These are phyloP conservation scores for Planiliza haematocheilus DNA, from an alignment of 2,113 vertebrate species.

Conservation along the genomic window DNA sequence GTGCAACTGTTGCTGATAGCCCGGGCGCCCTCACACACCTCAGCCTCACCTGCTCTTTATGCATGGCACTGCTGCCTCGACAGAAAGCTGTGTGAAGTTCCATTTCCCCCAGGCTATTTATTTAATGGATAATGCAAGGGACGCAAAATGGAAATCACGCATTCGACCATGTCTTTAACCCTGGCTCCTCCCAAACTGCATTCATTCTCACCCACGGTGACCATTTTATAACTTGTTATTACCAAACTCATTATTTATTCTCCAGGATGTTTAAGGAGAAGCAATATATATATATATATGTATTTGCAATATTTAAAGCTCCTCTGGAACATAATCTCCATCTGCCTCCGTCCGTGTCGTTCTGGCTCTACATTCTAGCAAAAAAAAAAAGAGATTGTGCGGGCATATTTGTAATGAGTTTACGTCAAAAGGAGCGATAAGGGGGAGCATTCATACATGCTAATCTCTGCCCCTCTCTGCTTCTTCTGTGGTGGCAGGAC, in stretches of 20 bases:
- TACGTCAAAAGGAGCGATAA: slow-evolving; percentile 65
- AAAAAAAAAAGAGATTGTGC: slow-evolving; percentile 31
- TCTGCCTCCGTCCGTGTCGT: slow-evolving; percentile 15
- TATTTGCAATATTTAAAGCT: slow-evolving; percentile 76
- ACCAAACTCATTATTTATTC: slow-evolving; percentile 72
- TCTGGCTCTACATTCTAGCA: neutral
- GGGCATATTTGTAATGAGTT: slow-evolving; percentile 60
- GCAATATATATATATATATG: slow-evolving; percentile 29
- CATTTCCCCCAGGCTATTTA: slow-evolving; percentile 76
- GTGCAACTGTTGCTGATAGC: slow-evolving; percentile 59
- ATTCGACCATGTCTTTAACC: slow-evolving; percentile 77
- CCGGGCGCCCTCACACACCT: neutral
- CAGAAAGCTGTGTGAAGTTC: slow-evolving; percentile 53
- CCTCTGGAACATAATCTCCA: slow-evolving; percentile 40
- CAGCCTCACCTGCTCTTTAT: slow-evolving; percentile 69
- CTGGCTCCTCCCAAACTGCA: slow-evolving; percentile 43
- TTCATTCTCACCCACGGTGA: slow-evolving; percentile 43
- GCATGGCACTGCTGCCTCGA: slow-evolving; percentile 54
- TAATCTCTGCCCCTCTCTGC: slow-evolving; percentile 61
- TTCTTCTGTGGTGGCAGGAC: slow-evolving; percentile 43
- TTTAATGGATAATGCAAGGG: slow-evolving; percentile 81
- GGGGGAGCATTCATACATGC: slow-evolving; percentile 61
- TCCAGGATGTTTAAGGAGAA: slow-evolving; percentile 58
- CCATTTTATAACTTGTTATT: slow-evolving; percentile 70
- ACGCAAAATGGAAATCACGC: slow-evolving; percentile 73